Conservation (phyloP, 1,140 invertebrate genomes). For the Babylonia areolata region DNA sequence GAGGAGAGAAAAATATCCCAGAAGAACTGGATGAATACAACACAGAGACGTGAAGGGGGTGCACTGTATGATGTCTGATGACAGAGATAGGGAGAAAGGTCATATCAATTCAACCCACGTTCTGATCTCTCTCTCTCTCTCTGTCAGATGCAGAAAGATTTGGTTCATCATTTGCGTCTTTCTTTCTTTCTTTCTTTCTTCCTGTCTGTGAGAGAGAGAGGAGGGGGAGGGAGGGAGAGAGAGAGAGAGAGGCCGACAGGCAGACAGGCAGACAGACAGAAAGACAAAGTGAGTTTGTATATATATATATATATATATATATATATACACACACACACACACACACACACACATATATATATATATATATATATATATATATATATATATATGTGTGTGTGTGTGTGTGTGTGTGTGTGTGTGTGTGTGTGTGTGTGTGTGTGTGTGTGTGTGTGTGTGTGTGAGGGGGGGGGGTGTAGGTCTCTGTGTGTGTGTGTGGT, state of each 20-base stretch:
- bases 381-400: background rate
- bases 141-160: background rate
- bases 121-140: no score
- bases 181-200: no score
- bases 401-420: constrained; percentile 1
- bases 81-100: background rate
- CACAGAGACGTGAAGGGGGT: background rate
- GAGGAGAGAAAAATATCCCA: background rate
- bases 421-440: background rate
- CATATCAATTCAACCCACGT: no score
- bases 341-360: background rate
- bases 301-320: background rate
- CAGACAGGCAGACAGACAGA: background rate
- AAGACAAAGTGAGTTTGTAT: background rate
- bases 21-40: background rate
- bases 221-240: background rate
- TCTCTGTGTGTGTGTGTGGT: background rate
- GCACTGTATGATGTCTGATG: background rate
- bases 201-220: background rate
- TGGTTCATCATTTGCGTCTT: no score
- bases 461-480: background rate
- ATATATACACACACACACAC: background rate
- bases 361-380: background rate
- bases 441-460: background rate
- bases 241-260: background rate